These are phyloP conservation scores for Nyctalus aviator DNA, from an alignment of 2,797 vertebrate genomes.

Conservation along the genomic window DNA sequence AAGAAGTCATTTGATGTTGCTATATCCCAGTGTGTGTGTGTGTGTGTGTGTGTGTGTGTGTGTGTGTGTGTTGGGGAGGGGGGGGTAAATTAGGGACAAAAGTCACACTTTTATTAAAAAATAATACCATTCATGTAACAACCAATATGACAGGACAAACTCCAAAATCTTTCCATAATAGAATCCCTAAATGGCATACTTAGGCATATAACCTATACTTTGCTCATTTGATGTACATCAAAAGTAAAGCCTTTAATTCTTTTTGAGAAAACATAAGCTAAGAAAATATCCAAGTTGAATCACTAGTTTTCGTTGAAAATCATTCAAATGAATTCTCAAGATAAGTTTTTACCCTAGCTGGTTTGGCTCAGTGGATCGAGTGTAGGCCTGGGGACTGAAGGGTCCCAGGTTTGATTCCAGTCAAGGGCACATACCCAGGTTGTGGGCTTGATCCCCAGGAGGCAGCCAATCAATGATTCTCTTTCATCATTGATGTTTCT, in stretches of 20 bases:
- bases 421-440: too few relatives aligned
- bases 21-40: not conserved
- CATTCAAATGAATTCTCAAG: slow-evolving; percentile 7
- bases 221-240: not conserved
- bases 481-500: too few relatives aligned
- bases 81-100: slow-evolving; percentile 50
- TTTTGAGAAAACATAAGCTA: slow-evolving; percentile 22
- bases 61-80: not conserved
- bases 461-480: too few relatives aligned
- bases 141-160: not conserved
- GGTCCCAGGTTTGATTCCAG: too few relatives aligned
- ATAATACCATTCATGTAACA: slow-evolving; percentile 41
- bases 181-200: not conserved
- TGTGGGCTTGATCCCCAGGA: too few relatives aligned
- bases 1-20: slow-evolving; percentile 24
- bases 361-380: too few relatives aligned
- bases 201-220: not conserved
- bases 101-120: slow-evolving; percentile 67
- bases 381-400: too few relatives aligned
- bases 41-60: not conserved
- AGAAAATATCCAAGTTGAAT: slow-evolving; percentile 41
- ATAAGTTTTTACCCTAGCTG: not conserved
- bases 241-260: slow-evolving; percentile 14
- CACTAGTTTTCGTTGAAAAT: slow-evolving; percentile 34
- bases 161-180: not conserved